These are phyloP conservation scores for Okamejei kenojei DNA, from an alignment of 2,797 vertebrate genomes.

Conservation along the genomic window DNA sequence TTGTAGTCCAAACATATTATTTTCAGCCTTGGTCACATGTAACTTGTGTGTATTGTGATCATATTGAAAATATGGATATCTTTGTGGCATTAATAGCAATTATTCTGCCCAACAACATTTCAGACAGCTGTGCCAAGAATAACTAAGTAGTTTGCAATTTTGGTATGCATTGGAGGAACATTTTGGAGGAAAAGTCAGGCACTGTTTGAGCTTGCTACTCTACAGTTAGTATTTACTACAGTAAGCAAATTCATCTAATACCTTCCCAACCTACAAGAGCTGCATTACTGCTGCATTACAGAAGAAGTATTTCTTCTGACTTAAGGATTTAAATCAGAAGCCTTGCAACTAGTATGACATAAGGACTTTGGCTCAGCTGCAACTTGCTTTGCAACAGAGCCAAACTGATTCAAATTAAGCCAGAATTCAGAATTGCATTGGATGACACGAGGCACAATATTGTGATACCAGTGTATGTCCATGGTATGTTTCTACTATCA, in stretches of 20 bases:
- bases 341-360: background rate
- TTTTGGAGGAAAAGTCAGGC: background rate
- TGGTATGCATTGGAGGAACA: background rate
- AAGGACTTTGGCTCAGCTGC: too few relatives aligned
- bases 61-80: too few relatives aligned
- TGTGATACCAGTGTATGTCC: background rate
- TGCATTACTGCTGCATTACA: too few relatives aligned
- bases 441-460: background rate
- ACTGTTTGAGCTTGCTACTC: background rate
- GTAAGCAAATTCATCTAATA: background rate
- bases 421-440: background rate
- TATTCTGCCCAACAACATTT: too few relatives aligned
- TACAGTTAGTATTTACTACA: background rate
- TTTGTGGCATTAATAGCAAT: too few relatives aligned
- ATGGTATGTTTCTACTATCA: background rate
- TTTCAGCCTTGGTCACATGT: too few relatives aligned
- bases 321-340: background rate
- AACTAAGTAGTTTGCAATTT: background rate
- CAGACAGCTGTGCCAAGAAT: background rate
- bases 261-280: too few relatives aligned
- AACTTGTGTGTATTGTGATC: too few relatives aligned
- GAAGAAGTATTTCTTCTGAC: background rate
- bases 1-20: too few relatives aligned
- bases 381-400: background rate
- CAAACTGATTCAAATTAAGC: background rate